A percentile compares a stretch with the other conserved stretches of the same genome.
Conservation (phyloP, 2,888 invertebrate genomes). For the Hemistola chrysoprasaria region DNA sequence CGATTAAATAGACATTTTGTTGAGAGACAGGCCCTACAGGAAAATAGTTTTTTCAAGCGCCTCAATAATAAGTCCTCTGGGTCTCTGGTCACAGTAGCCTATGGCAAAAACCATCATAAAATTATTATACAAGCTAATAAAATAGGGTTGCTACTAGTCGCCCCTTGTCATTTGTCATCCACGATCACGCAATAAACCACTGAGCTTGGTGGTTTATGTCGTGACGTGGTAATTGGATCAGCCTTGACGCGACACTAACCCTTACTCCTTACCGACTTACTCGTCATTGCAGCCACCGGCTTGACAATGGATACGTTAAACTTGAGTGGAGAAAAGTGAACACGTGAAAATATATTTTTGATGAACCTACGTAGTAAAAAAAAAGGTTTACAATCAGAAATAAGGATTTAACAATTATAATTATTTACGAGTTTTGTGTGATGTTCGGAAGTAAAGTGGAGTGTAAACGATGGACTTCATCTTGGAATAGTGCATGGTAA, state of each 20-base stretch:
- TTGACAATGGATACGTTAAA: slow-evolving; percentile 74
- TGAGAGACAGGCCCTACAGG: too few species aligned
- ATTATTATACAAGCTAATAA: too few species aligned
- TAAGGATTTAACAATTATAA: background rate
- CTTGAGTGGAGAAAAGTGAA: background rate
- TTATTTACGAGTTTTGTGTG: slow-evolving; percentile 18
- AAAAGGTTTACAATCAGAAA: too few species aligned
- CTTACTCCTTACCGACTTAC: slow-evolving; percentile 65
- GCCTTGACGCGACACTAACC: slow-evolving; percentile 74
- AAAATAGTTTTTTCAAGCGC: too few species aligned
- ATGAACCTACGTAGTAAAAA: too few species aligned
- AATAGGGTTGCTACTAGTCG: too few species aligned
- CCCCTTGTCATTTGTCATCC: background rate
- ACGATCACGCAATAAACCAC: slow-evolving; percentile 34
- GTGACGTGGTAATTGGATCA: slow-evolving; percentile 75
- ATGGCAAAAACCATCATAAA: too few species aligned
- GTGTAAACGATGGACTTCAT: slow-evolving; percentile 80
- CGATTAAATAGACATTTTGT: too few species aligned
- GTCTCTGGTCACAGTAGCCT: too few species aligned
- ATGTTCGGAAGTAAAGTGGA: slow-evolving; percentile 85
- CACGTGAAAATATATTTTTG: too few species aligned
- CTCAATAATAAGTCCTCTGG: too few species aligned
- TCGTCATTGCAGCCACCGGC: slow-evolving; percentile 57
- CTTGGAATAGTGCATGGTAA: slow-evolving; percentile 45
- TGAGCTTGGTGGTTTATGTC: slow-evolving; percentile 32